Conservation (phyloP, 2,797 vertebrate genomes). For the Pseudochirops corinnae region DNA sequence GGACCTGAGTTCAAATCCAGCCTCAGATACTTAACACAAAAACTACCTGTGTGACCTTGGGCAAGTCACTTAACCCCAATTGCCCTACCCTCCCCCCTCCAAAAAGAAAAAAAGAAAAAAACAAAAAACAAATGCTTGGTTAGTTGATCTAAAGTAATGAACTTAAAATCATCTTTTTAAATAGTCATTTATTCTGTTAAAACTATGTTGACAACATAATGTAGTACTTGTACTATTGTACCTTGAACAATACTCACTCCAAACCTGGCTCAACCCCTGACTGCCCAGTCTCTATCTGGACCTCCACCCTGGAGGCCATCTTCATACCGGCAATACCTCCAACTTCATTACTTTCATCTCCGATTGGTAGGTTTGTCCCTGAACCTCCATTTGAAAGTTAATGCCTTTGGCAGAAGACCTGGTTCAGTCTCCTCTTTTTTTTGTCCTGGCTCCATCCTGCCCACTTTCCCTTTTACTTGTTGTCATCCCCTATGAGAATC, state of each 20-base stretch:
- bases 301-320: not conserved
- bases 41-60: too few species aligned
- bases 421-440: not conserved
- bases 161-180: not conserved
- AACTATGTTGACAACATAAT: not conserved
- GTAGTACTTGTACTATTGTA: not conserved
- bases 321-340: not conserved
- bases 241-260: not conserved
- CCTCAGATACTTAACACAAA: too few species aligned
- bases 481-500: not conserved
- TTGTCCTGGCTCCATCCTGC: not conserved
- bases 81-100: too few species aligned
- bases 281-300: not conserved
- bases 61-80: too few species aligned
- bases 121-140: not conserved
- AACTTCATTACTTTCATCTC: not conserved
- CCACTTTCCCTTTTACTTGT: not conserved
- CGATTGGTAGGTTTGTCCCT: not conserved
- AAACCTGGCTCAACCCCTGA: not conserved
- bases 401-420: not conserved
- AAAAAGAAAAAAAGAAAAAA: too few species aligned
- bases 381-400: not conserved
- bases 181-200: not conserved
- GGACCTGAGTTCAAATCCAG: too few species aligned
- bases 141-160: not conserved